Conservation (phyloP, 2,888 invertebrate species). For the Hylaea fasciaria region DNA sequence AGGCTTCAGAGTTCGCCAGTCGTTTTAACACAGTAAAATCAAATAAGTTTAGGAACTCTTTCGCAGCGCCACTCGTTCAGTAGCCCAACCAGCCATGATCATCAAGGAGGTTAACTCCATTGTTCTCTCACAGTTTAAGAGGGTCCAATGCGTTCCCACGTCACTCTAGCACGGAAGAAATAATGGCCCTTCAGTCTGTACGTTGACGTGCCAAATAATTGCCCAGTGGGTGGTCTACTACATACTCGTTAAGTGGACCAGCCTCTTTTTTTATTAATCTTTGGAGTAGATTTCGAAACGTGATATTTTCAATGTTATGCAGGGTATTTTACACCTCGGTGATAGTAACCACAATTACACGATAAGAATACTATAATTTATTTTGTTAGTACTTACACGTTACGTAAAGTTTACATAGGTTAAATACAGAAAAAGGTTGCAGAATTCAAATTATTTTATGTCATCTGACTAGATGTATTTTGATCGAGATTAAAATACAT, state of each 20-base stretch:
- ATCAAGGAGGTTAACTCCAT: constrained; percentile 21
- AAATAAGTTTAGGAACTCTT: neutral
- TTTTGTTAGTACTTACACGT: too few relatives aligned
- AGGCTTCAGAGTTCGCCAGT: too few relatives aligned
- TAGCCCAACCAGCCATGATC: constrained; percentile 24
- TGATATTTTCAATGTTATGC: too few relatives aligned
- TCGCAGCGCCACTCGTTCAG: constrained; percentile 11
- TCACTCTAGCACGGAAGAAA: constrained; percentile 39
- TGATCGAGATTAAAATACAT: too few relatives aligned
- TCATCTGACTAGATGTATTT: too few relatives aligned
- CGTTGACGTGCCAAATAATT: constrained; percentile 64
- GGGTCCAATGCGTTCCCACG: constrained; percentile 52
- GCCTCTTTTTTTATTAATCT: constrained; percentile 22
- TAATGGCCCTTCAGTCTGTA: constrained; percentile 26
- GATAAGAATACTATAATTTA: too few relatives aligned
- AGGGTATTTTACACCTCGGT: too few relatives aligned
- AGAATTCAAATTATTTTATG: too few relatives aligned
- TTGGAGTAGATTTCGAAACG: constrained; percentile 18
- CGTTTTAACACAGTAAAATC: neutral
- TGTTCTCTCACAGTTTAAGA: constrained; percentile 24
- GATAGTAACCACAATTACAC: too few relatives aligned
- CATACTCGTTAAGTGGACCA: constrained; percentile 41
- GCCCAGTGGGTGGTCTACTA: constrained; percentile 69
- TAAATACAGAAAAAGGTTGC: too few relatives aligned
- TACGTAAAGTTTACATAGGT: too few relatives aligned